These are phyloP conservation scores for Cyanoderma ruficeps DNA, from an alignment of 2,113 vertebrate genomes.

Conservation along the genomic window DNA sequence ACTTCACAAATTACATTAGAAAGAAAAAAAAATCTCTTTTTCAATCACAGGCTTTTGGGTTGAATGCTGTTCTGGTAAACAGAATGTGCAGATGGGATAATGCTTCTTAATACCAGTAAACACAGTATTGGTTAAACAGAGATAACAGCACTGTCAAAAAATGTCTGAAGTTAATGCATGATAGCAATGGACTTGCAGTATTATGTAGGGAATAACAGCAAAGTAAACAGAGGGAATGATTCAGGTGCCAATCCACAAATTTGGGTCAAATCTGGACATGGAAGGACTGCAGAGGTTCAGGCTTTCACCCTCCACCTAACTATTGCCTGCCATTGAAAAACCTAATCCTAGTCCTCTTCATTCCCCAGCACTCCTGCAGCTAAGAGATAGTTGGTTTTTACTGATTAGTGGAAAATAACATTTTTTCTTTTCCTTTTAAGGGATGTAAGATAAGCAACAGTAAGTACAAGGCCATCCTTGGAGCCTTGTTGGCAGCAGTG, in stretches of 20 bases:
- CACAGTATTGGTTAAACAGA: neutral
- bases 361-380: neutral
- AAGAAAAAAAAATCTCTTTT: neutral
- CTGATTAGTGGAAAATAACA: neutral
- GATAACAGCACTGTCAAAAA: neutral
- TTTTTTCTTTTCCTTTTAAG: neutral
- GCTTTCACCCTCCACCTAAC: neutral
- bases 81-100: neutral
- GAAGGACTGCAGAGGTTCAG: neutral
- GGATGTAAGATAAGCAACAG: constrained; percentile 26
- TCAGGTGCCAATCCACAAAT: accelerated
- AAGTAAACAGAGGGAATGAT: neutral
- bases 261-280: neutral
- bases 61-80: neutral
- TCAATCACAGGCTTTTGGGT: neutral
- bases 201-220: neutral
- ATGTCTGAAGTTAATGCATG: neutral
- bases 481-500: neutral
- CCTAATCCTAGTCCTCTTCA: neutral
- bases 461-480: neutral
- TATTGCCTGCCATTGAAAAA: neutral
- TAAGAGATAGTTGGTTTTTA: constrained; percentile 27
- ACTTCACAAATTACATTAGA: constrained; percentile 21
- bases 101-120: neutral
- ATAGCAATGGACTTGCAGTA: neutral